Base-by-base conservation (phyloP, 2,797 vertebrate species). In the Odontamblyopus rebecca region DNA sequence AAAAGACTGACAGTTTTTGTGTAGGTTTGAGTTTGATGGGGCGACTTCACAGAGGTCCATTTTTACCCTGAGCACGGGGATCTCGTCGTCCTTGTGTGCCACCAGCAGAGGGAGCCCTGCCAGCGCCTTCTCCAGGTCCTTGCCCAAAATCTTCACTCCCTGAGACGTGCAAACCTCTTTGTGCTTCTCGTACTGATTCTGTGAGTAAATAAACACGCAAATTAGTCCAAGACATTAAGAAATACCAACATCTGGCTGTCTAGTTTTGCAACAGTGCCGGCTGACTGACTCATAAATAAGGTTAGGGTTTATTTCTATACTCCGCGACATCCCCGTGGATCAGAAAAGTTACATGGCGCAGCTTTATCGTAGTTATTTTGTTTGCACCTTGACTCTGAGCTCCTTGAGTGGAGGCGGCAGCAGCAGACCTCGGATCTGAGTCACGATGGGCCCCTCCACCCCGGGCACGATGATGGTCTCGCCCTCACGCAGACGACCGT, bases 181-280 rank as follows among this genome's bases (percentile, higher is more conserved):
- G 92, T 98, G 96, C 90, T 99, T 99, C 92, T 98, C 97, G 30
- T 99, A 98, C 72, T 95, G 97, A 84, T 93, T 99, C 97, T 98
- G 76, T 44, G 82, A 2, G 7, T 57, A 2, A 8, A 19, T 15
- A 5, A 65, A n/a, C 2, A 2, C n/a, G 35, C 29, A n/a, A 9
- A 9, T 61, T 1, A 61, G 7, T 8, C 29, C 35, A 38, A 38
- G 8, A 38, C 9, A 38, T 59, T 12, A 15, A 27, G 26, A 12
- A 26, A 23, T 23, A 23, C 23, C 23, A 23, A 23, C 23, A 23
- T 23, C 23, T 23, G 23, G 0, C 23, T 23, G 23, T 23, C 23
- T 23, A 23, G 23, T 23, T 23, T 23, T 23, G 23, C 23, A 23
- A 35, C 32, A 6, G 7, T 35, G 32, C 32, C 32, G 6, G 32